Base-by-base conservation (phyloP, 2,113 vertebrate genomes). In the Aptenodytes forsteri region DNA sequence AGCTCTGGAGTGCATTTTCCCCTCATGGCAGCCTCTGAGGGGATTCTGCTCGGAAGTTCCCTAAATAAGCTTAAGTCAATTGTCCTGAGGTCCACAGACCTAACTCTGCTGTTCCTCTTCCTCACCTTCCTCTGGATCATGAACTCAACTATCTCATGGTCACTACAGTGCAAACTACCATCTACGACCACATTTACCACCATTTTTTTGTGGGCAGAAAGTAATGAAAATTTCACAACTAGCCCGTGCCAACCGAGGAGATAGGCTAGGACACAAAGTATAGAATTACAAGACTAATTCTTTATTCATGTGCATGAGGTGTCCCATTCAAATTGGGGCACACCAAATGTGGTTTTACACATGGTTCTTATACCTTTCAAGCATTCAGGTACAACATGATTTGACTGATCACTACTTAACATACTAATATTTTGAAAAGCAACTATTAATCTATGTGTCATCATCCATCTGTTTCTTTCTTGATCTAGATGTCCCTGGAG, bases 211-310 rank as follows among this genome's bases (percentile, higher is more conserved):
- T 55, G 38, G 32, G 44, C 23, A 73, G 40, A 34, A 91, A 54
- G 32, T 70, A 25, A 77, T 2, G 3, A 62, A 62, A 55, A n/a
- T 46, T 61, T 67, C 2, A 0, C 22, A 54, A 40, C 10, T 47
- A 3, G 7, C 8, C 38, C 2, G 1, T 27, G 38, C 3, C 2
- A 2, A 38, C 8, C 1, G 1, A 67, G 21, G 40, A 34, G 36
- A 75, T 58, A 47, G 12, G 23, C 29, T 34, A 62, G 27, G 56
- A 38, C 0, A 1, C 14, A 49, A 69, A 78, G 27, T n/a, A 44
- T 26, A 70, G 65, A 70, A 79, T 70, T 70, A 38, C 7, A 47
- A 30, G 40, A 30, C 8, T 70, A 61, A 70, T 59, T 69, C 10
- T 52, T 52, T 61, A 50, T 44, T 61, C 21, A 32, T 36, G 64